Base-by-base conservation (phyloP, 1,140 invertebrate species). In the Sycophila sp. region DNA sequence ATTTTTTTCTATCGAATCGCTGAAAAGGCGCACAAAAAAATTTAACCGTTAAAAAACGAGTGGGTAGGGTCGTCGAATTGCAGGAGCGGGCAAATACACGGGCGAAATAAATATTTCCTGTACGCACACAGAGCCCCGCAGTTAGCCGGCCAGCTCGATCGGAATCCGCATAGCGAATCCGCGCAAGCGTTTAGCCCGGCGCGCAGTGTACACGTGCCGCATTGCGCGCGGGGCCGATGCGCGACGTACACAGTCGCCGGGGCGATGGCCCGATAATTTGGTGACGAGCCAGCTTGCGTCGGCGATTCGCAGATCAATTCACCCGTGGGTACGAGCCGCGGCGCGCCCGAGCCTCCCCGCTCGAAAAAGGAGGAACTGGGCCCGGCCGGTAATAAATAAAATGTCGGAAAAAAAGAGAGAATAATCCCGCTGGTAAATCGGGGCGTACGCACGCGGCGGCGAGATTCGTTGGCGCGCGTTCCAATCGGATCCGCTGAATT, bases 211-310 rank as follows among this genome's bases (percentile, higher is more conserved):
- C 59, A 58, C 58, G 55, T 49, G 47, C 26, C 49, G 38, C 47
- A 63, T 55, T 56, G 30, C 26, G 55, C 24, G 30, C 42, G 58
- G 53, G 56, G 38, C 30, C 6, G 19, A 45, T 34, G 55, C 42
- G 30, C 38, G 38, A n/a, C 22, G 11, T 13, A 5, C 7, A 26
- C 15, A 17, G 19, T 15, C 4, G 38, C 6, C 36, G 26, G 15
- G 2, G 4, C 49, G 53, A 51, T 40, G 28, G 38, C 17, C 42
- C 45, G 53, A 66, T 71, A 71, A 71, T 71, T 71, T 71, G 55
- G 32, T 60, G 42, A 59, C 55, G 55, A 66, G 63, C 69, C 69
- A 66, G 63, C 55, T 49, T 59, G 53, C 22, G 22, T 59, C 40
- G 22, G n/a, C 62, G 26, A 65, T 36, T 55, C 30, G 11, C 28